Evolutionary conservation across 2,797 vertebrate genomes (phyloP), one percentile per base, ranked within the genome.

Genomic region (Podarcis lilfordi): DNA sequence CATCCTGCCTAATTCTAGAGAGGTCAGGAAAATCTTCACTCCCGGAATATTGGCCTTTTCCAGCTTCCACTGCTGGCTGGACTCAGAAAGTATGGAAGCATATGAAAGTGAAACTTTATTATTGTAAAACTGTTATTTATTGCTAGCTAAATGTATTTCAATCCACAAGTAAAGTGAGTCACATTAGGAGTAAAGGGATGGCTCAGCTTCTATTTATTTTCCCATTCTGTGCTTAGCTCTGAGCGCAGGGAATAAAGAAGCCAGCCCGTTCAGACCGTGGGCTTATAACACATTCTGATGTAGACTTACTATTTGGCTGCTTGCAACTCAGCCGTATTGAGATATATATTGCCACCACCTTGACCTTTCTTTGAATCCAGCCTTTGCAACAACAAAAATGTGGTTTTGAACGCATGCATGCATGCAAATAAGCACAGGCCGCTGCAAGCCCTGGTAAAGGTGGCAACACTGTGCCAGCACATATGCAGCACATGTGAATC

Each of bases 51-150:
- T 85, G 83, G 82, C 45, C 13, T 45, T 82, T 88, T 23, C 74
- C 71, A 66, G 35, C 72, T 85, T 85, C 82, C 74, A 85, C 11
- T 9, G 23, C 66, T 85, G 64, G 69, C 71, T 76, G 61, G 82
- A 61, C 77, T 71, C 32, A 23, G 69, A 59, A 29, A 81, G 71
- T 59, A 87, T 59, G 50, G 71, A 85, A 45, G 77, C 43, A 85
- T 87, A 84, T 87, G 78, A 90, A 85, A 88, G 74, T 82, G 78
- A 90, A 81, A 90, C 82, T 85, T 88, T 64, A 85, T 90, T 88
- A 84, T 82, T 85, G 35, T 82, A 88, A 85, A 78, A 88, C 4
- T 45, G 45, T 89, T 85, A 85, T 50, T 85, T 84, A 66, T 80
- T 89, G 45, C 83, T 85, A 79, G 71, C 68, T 86, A 87, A 81